These are phyloP conservation scores for Drosophila ezoana DNA, from an alignment of 2,888 invertebrate species.

Conservation along the genomic window DNA sequence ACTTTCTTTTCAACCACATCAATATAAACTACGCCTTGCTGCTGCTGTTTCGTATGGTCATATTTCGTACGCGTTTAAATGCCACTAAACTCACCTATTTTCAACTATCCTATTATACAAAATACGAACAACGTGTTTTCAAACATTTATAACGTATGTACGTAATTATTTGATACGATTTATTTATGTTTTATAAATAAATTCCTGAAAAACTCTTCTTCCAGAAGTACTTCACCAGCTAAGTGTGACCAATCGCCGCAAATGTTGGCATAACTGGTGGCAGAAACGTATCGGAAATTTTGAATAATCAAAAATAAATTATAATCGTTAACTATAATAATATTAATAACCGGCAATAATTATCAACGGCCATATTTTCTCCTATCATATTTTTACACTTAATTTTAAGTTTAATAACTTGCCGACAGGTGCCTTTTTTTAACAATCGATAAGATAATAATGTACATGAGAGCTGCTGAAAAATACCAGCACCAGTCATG, in stretches of 20 bases:
- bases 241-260: conserved; percentile 45
- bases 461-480: neutral
- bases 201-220: conserved; percentile 73
- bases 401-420: neutral
- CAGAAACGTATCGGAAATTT: conserved; percentile 1
- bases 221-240: conserved; percentile 62
- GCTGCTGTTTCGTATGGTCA: conserved; percentile 61
- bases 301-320: neutral
- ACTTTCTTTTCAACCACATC: conserved; percentile 82
- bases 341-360: neutral
- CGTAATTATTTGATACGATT: conserved; percentile 66
- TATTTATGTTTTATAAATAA: conserved; percentile 62
- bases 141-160: conserved; percentile 75
- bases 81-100: conserved; percentile 81
- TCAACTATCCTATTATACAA: conserved; percentile 72
- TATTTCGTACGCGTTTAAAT: conserved; percentile 57
- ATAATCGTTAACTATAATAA: neutral
- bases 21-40: conserved; percentile 73
- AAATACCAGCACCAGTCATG: conserved; percentile 3
- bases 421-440: neutral
- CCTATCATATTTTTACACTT: neutral
- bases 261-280: conserved; percentile 15
- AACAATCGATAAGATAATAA: conserved; percentile 1
- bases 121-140: conserved; percentile 76
- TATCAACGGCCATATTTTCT: neutral